Conservation (phyloP, 2,113 vertebrate species). For the Boulengeromyrus knoepffleri region DNA sequence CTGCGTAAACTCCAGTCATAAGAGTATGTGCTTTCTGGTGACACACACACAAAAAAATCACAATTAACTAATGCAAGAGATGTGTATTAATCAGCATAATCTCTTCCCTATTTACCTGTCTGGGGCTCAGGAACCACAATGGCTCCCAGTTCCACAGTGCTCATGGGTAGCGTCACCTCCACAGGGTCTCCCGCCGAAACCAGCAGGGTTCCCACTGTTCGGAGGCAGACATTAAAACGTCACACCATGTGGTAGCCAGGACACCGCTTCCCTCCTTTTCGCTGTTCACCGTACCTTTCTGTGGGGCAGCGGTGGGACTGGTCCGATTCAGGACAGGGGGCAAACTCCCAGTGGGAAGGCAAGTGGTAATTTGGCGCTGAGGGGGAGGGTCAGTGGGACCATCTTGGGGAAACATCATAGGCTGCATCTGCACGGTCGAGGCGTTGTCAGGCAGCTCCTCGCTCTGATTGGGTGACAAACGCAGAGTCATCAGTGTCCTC, state of each 20-base stretch:
- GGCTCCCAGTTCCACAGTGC: constrained; percentile 54
- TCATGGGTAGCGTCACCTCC: constrained; percentile 49
- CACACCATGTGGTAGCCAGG: background rate
- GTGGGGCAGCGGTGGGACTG: constrained; percentile 25
- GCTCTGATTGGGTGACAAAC: constrained; percentile 25
- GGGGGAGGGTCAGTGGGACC: constrained; percentile 22
- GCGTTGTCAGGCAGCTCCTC: constrained; percentile 3
- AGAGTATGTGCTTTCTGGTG: constrained; percentile 55
- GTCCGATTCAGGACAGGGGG: constrained; percentile 13
- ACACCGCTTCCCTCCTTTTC: background rate
- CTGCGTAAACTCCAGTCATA: constrained; percentile 67
- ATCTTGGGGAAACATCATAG: constrained; percentile 22
- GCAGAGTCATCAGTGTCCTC: background rate
- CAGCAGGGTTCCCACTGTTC: constrained; percentile 51
- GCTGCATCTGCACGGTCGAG: constrained; percentile 37
- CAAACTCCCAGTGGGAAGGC: constrained; percentile 17
- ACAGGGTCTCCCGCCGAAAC: constrained; percentile 57
- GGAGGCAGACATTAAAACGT: background rate
- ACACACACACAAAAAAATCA: background rate
- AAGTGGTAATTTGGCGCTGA: constrained; percentile 26
- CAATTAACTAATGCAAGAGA: background rate
- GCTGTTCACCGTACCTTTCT: constrained; percentile 49
- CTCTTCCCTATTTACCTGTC: constrained; percentile 46
- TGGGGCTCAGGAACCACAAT: constrained; percentile 46
- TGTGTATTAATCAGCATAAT: background rate